Percentiles rank a stretch among this genome's conserved stretches.
These are phyloP conservation scores for Rhopalosiphum padi DNA, from an alignment of 1,140 invertebrate species.

Conservation along the genomic window DNA sequence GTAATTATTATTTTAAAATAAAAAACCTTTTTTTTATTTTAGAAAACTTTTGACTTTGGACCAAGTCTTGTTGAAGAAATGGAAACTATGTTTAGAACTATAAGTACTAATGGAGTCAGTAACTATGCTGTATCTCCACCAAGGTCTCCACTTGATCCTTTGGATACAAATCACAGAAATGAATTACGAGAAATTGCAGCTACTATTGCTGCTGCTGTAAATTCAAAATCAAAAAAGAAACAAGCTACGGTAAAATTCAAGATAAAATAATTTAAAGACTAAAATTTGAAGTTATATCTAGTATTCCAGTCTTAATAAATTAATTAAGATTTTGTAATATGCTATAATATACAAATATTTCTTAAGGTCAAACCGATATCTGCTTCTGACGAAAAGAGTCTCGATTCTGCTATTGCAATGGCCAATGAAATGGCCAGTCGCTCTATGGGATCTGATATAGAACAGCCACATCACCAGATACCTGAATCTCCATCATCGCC, in stretches of 20 bases:
- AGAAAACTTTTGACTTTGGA: constrained; percentile 86
- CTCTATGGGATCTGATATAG: constrained; percentile 72
- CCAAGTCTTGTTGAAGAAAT: constrained; percentile 94
- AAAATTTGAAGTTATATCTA: not conserved
- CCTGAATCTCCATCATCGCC: constrained; percentile 78
- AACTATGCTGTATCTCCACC: constrained; percentile 63
- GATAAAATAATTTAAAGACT: not conserved
- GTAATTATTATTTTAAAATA: not conserved
- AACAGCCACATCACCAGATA: constrained; percentile 64
- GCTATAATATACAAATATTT: constrained; percentile 44
- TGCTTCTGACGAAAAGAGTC: constrained; percentile 88
- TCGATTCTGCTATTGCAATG: constrained; percentile 92
- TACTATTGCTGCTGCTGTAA: constrained; percentile 60
- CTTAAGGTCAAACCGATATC: constrained; percentile 89
- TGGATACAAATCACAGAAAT: constrained; percentile 72
- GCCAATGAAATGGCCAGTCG: constrained; percentile 90
- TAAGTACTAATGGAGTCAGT: constrained; percentile 65
- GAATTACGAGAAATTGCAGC: constrained; percentile 76
- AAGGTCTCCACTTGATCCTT: constrained; percentile 68
- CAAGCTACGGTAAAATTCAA: constrained; percentile 73
- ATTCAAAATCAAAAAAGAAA: constrained; percentile 72
- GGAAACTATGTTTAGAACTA: constrained; percentile 88
- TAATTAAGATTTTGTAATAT: not conserved
- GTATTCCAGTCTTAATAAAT: not conserved
- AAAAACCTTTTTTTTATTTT: constrained; percentile 60